Evolutionary conservation across 2,113 vertebrate species (phyloP), one percentile per base, ranked within the genome.

Genomic region (Daubentonia madagascariensis): DNA sequence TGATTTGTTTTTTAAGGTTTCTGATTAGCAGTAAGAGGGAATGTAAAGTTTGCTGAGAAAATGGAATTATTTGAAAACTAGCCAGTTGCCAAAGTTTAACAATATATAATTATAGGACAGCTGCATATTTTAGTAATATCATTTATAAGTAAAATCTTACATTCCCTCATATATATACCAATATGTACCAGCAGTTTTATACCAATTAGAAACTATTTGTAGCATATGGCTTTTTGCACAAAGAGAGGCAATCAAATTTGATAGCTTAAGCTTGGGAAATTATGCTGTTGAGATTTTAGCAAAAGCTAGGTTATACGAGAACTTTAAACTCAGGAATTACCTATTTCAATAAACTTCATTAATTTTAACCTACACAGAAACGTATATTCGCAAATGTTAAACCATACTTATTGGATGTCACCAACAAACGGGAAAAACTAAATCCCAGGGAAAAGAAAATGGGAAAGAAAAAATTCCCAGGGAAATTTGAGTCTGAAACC

Each of bases 321-420:
- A 92, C 73, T 89, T 97, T 61, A 79, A 94, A 76, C 28, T 91
- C 13, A 9, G 75, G 63, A 81, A 79, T 93, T 88, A 50, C 16
- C 30, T 61, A 35, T 78, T 85, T 91, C 79, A 89, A 88, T 80
- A 70, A 40, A 67, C 68, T 63, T 73, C 32, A 70, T 88, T 84
- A n/a, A 78, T 94, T 87, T 81, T 89, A 90, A 85, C 72, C n/a
- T 91, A 30, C 67, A 61, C 90, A 91, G 85, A 72, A 97, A 59
- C 13, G 16, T 28, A 67, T 85, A n/a, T 83, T 65, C 83, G 17
- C 32, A 78, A 18, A 73, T 78, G 25, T 86, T 80, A 73, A 83
- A 95, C 48, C 32, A 45, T 40, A n/a, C 52, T 76, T 91, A 65
- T 2, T 72, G 52, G 43, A n/a, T 84, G 28, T 88, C 22, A 70